phyloP scores from a whole-genome alignment of 1,140 invertebrate genomes.

The Drepana arcuata region DNA sequence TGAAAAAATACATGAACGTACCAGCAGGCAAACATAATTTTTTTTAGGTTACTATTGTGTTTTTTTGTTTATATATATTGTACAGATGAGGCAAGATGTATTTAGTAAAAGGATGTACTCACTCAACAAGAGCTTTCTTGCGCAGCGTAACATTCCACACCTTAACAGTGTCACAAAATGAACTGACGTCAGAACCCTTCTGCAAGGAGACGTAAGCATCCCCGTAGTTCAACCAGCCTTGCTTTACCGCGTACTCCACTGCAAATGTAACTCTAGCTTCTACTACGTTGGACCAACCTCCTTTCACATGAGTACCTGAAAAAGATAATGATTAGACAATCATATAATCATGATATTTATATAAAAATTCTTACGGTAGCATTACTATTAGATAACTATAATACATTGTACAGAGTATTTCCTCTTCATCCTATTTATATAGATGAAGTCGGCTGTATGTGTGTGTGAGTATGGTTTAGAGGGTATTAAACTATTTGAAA shows the following conservation, averaged over 20 bases:
- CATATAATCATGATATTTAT: conserved; percentile 33
- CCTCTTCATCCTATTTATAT: too few relatives aligned
- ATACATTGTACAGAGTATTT: too few relatives aligned
- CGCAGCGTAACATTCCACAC: conserved; percentile 27
- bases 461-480: too few relatives aligned
- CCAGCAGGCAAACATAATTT: too few relatives aligned
- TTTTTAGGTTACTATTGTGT: too few relatives aligned
- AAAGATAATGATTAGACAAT: conserved; percentile 17
- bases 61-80: too few relatives aligned
- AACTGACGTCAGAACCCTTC: conserved; percentile 23
- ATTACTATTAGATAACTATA: too few relatives aligned
- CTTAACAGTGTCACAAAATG: conserved; percentile 35
- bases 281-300: conserved; percentile 22
- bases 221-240: conserved; percentile 24
- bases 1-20: too few relatives aligned
- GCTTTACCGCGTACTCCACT: conserved; percentile 30
- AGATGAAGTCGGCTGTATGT: too few relatives aligned
- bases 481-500: too few relatives aligned
- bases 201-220: conserved; percentile 36
- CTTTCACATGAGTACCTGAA: conserved; percentile 10
- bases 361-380: too few relatives aligned
- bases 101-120: conserved; percentile 20
- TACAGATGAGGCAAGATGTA: too few relatives aligned
- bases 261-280: conserved; percentile 28
- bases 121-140: conserved; percentile 34